Evolutionary conservation across 2,113 vertebrate genomes (phyloP).

Genomic region (Carassius carassius): DNA sequence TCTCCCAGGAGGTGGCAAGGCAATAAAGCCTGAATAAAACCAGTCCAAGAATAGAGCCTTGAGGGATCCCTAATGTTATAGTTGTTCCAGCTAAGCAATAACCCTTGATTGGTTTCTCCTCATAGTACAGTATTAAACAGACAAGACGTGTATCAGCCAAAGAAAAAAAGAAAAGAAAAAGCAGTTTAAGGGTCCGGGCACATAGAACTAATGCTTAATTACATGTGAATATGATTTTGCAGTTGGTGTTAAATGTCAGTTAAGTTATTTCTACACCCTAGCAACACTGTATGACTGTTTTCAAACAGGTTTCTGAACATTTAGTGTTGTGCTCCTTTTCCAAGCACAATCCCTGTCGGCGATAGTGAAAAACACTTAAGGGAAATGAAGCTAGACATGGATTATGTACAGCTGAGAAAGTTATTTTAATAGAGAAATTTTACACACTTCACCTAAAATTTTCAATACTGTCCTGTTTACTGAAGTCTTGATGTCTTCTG

Average conservation of each 20-base stretch:
- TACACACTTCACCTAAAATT: neutral
- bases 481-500: neutral
- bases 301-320: neutral
- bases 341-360: neutral
- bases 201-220: neutral
- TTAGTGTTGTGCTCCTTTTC: neutral
- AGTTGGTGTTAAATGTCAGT: neutral
- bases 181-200: neutral
- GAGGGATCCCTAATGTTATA: slow-evolving; percentile 6
- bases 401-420: neutral
- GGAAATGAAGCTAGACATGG: neutral
- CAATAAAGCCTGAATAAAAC: slow-evolving; percentile 20
- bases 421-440: neutral
- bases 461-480: neutral
- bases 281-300: neutral
- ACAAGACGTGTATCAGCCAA: neutral
- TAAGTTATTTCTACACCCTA: neutral
- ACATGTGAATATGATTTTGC: neutral
- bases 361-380: neutral
- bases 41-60: neutral
- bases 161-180: neutral
- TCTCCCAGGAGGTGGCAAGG: slow-evolving; percentile 13
- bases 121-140: neutral
- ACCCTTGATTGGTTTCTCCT: neutral
- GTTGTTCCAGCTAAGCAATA: slow-evolving; percentile 16